Evolutionary conservation across 2,113 vertebrate species (phyloP).

Genomic region (Argyrosomus japonicus): DNA sequence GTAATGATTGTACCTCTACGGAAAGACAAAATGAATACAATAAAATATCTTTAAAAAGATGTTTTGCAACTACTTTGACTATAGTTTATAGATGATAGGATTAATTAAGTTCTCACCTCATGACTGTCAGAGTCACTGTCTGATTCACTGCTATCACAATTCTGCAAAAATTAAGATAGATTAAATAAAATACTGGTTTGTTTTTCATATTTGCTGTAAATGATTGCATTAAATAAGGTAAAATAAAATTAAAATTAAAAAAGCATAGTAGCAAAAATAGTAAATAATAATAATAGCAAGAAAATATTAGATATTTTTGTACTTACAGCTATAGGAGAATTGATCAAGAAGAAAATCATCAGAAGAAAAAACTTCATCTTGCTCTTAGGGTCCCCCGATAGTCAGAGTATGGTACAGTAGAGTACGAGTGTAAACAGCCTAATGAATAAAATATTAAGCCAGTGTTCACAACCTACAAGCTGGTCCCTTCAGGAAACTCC

Average conservation of each 20-base stretch:
- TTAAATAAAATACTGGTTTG: not conserved
- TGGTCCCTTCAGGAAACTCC: slow-evolving; percentile 29
- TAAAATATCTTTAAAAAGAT: not conserved
- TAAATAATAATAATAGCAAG: not conserved
- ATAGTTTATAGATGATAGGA: not conserved
- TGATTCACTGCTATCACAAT: slow-evolving; percentile 51
- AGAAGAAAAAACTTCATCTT: slow-evolving; percentile 71
- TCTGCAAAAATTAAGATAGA: slow-evolving; percentile 50
- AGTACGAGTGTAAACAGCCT: slow-evolving; percentile 4
- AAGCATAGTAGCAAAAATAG: not conserved
- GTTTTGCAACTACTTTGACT: not conserved
- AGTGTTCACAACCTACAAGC: slow-evolving; percentile 12
- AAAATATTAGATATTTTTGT: not conserved
- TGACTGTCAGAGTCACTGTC: slow-evolving; percentile 60
- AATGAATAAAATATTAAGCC: slow-evolving; percentile 28
- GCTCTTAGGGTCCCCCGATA: slow-evolving; percentile 25
- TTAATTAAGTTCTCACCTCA: slow-evolving; percentile 49
- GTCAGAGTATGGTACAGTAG: not conserved
- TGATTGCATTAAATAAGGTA: too few species aligned
- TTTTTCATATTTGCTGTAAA: not conserved
- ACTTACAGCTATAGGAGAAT: slow-evolving; percentile 68
- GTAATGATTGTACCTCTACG: slow-evolving; percentile 22
- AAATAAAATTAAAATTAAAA: not conserved
- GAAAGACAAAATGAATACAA: not conserved
- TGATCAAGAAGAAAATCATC: slow-evolving; percentile 50